These are phyloP conservation scores for Lithodes maja DNA, from an alignment of 2,888 invertebrate species.

Conservation along the genomic window DNA sequence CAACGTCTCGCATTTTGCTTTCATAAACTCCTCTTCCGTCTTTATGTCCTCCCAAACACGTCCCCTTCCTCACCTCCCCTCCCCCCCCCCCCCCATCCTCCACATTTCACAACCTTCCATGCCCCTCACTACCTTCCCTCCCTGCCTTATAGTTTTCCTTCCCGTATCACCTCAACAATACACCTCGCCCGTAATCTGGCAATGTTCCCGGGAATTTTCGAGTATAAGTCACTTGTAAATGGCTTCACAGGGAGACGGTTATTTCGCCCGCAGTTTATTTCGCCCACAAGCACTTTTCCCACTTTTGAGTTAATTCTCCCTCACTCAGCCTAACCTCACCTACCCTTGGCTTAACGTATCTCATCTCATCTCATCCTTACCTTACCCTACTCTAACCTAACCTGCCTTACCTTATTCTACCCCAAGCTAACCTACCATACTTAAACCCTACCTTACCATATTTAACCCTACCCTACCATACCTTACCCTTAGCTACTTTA, in stretches of 20 bases:
- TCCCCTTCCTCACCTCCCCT: not conserved
- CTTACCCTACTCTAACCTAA: slow-evolving; percentile 3
- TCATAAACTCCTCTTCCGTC: not conserved
- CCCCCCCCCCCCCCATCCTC: not conserved
- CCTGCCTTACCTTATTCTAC: not conserved
- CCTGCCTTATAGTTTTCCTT: not conserved
- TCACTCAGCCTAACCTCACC: not conserved
- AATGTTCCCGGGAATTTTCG: no score
- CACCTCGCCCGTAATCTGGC: no score
- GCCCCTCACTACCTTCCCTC: not conserved
- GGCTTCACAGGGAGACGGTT: no score
- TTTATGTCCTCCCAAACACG: not conserved
- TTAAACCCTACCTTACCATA: not conserved
- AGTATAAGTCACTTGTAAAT: no score
- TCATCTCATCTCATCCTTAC: not conserved
- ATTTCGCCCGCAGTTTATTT: not conserved
- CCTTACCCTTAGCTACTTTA: not conserved
- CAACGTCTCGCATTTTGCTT: not conserved
- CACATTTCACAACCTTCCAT: not conserved
- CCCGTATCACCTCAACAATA: not conserved
- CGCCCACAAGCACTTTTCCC: not conserved
- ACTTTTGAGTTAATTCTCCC: not conserved
- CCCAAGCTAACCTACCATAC: not conserved
- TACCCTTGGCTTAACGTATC: not conserved
- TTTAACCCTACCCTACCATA: not conserved